A percentile compares a stretch with the other conserved stretches of the same genome.
These are phyloP conservation scores for Harpalus rufipes DNA, from an alignment of 2,888 invertebrate species.

Conservation along the genomic window DNA sequence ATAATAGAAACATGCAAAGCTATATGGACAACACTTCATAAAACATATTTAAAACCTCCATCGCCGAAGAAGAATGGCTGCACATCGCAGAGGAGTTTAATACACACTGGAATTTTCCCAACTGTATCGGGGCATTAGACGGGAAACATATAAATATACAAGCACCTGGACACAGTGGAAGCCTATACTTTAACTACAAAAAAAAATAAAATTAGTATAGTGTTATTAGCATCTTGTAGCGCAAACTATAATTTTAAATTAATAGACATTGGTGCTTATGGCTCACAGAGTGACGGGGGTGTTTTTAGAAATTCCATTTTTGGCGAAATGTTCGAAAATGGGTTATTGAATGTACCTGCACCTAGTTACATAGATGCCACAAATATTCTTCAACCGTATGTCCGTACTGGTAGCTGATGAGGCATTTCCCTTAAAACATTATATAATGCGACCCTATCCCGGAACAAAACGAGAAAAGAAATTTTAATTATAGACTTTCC, in stretches of 20 bases:
- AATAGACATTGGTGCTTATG: slow-evolving; percentile 25
- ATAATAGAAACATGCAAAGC: slow-evolving; percentile 4
- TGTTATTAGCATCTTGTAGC: not conserved
- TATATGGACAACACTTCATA: not conserved
- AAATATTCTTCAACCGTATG: no score
- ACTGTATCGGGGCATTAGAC: slow-evolving; percentile 8
- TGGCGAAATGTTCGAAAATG: not conserved
- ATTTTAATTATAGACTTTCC: no score
- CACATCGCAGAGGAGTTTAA: not conserved
- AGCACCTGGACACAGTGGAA: slow-evolving; percentile 10
- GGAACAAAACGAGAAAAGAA: no score
- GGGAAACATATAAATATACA: not conserved
- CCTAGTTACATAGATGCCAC: no score
- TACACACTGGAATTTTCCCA: not conserved
- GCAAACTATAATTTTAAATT: slow-evolving; percentile 4
- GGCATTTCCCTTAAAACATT: no score
- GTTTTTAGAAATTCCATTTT: slow-evolving; percentile 25
- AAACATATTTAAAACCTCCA: slow-evolving; percentile 5
- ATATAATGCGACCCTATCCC: no score
- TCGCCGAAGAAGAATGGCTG: not conserved
- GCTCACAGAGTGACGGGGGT: not conserved
- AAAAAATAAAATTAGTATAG: not conserved
- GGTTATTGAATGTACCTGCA: not conserved
- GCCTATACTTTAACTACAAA: slow-evolving; percentile 3
- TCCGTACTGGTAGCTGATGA: no score